Evolutionary conservation across 2,113 vertebrate species (phyloP).

Genomic region (Hypanus sabinus): DNA sequence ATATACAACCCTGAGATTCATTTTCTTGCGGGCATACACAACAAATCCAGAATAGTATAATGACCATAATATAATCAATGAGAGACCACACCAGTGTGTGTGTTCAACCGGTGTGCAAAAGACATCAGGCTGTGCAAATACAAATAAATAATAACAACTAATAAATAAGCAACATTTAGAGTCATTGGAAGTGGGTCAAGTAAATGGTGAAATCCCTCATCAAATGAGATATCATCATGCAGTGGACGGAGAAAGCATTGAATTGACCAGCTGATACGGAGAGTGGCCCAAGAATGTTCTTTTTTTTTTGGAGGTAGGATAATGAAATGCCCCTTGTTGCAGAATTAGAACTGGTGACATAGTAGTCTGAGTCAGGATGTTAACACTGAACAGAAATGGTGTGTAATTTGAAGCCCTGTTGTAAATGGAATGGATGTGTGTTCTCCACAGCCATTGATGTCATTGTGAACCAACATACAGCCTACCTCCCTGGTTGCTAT

Average conservation of each 20-base stretch:
- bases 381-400: neutral
- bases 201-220: no score
- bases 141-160: no score
- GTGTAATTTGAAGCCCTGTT: neutral
- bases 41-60: no score
- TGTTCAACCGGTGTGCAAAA: no score
- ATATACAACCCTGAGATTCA: no score
- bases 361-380: neutral
- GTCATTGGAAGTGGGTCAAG: no score
- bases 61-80: no score
- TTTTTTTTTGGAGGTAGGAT: neutral
- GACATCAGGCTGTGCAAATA: no score
- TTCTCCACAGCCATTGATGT: neutral
- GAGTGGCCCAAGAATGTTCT: neutral
- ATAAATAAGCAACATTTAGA: no score
- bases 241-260: neutral
- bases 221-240: neutral
- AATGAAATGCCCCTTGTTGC: neutral
- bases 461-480: neutral
- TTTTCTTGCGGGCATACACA: no score
- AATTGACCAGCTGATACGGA: neutral
- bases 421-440: neutral
- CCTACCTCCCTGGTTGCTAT: neutral
- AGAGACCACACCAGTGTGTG: no score
- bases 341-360: neutral